These are phyloP conservation scores for Octodon degus DNA, from an alignment of 2,113 vertebrate species.

Conservation along the genomic window DNA sequence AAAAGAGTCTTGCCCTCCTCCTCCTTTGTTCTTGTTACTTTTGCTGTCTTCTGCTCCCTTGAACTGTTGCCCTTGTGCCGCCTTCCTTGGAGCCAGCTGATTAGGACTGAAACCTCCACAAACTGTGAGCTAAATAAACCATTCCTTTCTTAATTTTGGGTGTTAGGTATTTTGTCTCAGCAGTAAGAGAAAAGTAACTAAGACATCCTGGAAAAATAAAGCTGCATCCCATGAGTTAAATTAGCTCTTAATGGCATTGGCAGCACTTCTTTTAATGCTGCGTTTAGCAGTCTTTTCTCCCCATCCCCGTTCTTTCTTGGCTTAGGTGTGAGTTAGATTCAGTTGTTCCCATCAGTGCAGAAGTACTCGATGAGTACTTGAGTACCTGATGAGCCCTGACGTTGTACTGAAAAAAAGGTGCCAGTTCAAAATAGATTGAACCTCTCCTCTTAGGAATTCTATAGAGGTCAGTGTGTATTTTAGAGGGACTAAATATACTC, in stretches of 20 bases:
- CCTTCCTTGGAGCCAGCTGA: too few relatives aligned
- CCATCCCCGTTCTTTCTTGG: neutral
- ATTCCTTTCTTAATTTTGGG: too few relatives aligned
- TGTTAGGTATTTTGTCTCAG: too few relatives aligned
- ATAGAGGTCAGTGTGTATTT: slow-evolving; percentile 22
- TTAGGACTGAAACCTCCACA: too few relatives aligned
- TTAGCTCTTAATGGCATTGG: neutral
- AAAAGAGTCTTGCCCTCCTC: too few relatives aligned
- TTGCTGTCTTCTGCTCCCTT: too few relatives aligned
- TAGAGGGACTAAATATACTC: slow-evolving; percentile 44
- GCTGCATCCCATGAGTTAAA: neutral
- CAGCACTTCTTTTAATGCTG: neutral
- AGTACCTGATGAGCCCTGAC: slow-evolving; percentile 41
- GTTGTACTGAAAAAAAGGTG: slow-evolving; percentile 17
- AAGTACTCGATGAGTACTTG: slow-evolving; percentile 43
- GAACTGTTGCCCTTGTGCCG: too few relatives aligned
- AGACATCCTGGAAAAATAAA: neutral
- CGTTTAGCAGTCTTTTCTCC: neutral
- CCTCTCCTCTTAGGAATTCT: slow-evolving; percentile 51
- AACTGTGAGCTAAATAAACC: too few relatives aligned
- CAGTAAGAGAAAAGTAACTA: too few relatives aligned
- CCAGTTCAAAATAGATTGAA: slow-evolving; percentile 64
- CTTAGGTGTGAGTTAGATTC: slow-evolving; percentile 17
- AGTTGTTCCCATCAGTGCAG: neutral
- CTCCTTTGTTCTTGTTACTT: too few relatives aligned